A percentile compares a stretch with the other conserved stretches of the same genome.
These are phyloP conservation scores for Piaya cayana DNA, from an alignment of 2,113 vertebrate genomes.

Conservation along the genomic window DNA sequence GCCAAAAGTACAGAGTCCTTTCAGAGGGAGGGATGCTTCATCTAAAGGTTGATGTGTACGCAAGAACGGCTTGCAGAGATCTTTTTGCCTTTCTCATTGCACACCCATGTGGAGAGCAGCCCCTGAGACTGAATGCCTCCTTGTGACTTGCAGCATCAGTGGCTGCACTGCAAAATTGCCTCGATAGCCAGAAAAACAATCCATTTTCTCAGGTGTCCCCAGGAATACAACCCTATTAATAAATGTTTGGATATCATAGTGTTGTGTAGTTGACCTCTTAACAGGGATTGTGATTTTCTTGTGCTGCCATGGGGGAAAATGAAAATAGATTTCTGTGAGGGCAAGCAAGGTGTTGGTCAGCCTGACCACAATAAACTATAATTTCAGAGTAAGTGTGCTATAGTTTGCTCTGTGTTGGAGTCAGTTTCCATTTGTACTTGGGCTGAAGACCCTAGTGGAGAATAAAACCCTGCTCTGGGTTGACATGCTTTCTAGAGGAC, in stretches of 20 bases:
- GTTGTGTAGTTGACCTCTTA: not conserved
- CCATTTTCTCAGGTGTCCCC: not conserved
- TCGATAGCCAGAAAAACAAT: no score
- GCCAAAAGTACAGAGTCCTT: not conserved
- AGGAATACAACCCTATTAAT: not conserved
- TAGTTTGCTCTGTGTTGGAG: not conserved
- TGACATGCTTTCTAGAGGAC: not conserved
- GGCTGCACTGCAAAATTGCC: accelerated
- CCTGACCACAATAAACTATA: not conserved
- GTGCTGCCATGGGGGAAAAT: accelerated
- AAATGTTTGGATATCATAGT: accelerated
- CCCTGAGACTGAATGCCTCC: not conserved
- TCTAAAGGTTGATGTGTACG: no score
- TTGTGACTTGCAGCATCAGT: not conserved
- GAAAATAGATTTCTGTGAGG: not conserved
- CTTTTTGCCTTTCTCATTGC: not conserved
- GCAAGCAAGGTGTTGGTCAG: not conserved
- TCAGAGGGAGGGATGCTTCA: not conserved
- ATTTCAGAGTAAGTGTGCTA: not conserved
- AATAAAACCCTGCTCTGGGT: not conserved
- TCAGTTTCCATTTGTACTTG: not conserved
- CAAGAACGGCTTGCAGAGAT: not conserved
- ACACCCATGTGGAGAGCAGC: accelerated
- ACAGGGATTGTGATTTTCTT: accelerated
- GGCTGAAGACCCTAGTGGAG: not conserved